Base-by-base conservation (phyloP, 1,140 invertebrate genomes). In the Apis florea region DNA sequence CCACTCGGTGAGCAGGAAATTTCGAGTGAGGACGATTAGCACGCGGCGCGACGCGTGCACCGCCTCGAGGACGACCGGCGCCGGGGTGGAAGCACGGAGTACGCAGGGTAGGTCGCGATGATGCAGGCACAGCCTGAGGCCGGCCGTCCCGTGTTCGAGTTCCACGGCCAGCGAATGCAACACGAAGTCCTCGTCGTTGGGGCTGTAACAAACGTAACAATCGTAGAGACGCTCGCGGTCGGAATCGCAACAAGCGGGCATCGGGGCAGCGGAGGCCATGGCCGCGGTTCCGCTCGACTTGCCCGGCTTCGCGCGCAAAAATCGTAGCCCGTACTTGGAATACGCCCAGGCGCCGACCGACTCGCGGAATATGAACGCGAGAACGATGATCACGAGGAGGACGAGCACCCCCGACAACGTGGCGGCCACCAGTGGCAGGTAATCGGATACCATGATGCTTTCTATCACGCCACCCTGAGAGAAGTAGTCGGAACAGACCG, bases 161-260 rank as follows among this genome's bases (percentile, higher is more conserved):
- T 98, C 97, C 4, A 96, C 96, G 5, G 96, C 96, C 61, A 99
- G 94, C 13, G 96, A 97, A 85, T 97, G 96, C 49, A 97, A 94
- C 0, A 98, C 97, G 90, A 98, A 98, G 90, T 98, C 96, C 89
- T 98, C 97, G 93, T 99, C 98, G 92, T 98, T 97, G 26, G 97
- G 97, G 82, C 97, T 98, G 93, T 99, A 98, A 82, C 97, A 96
- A 8, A 99, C 96, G 92, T 98, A 98, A 58, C 97, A 98, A 91
- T 99, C 98, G 93, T 98, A 99, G 17, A 98, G 93, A 88, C 98
- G 98, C 89, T 98, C 97, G 69, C 96, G 95, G 84, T 97, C 97
- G 90, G 97, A 96, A 89, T 92, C 90, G 40, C 86, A 87, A 49
- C 91, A 88, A 0, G 87, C 76, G 1, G 89, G 59, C 88, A 94